Conservation (phyloP, 2,797 vertebrate genomes). For the Takifugu rubripes region DNA sequence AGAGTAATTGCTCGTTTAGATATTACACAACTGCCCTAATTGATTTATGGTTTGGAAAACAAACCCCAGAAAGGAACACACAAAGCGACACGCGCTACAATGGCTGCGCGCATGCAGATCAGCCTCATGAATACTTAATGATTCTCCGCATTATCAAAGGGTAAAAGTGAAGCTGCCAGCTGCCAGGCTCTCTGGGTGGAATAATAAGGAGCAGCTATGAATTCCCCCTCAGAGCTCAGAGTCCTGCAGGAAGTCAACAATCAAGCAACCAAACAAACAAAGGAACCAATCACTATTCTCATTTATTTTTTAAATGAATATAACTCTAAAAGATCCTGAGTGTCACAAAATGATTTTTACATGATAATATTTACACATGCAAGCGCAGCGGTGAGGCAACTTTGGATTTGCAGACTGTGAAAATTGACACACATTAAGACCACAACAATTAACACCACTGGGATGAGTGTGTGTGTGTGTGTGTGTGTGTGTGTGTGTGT, state of each 20-base stretch:
- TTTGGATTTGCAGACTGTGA: conserved; percentile 33
- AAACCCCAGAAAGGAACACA: conserved; percentile 33
- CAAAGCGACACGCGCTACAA: conserved; percentile 41
- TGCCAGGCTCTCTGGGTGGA: conserved; percentile 56
- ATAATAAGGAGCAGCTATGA: conserved; percentile 68
- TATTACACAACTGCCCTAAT: conserved; percentile 56
- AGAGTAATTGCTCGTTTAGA: conserved; percentile 52
- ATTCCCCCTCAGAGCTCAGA: conserved; percentile 48
- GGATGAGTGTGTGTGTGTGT: conserved; percentile 5
- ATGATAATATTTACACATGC: conserved; percentile 18
- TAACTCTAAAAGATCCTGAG: conserved; percentile 14
- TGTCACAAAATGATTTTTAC: conserved; percentile 12
- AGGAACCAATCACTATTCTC: neutral
- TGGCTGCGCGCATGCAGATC: conserved; percentile 48
- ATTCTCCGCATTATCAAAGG: conserved; percentile 70
- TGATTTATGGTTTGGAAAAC: conserved; percentile 49
- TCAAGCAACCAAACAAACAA: conserved; percentile 37
- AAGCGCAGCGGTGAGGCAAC: conserved; percentile 22
- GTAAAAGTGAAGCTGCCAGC: conserved; percentile 67
- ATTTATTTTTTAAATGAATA: neutral
- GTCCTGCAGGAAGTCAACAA: conserved; percentile 53
- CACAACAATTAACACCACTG: conserved; percentile 39
- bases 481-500: conserved; percentile 20
- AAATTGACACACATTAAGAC: conserved; percentile 44
- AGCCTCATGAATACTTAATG: conserved; percentile 72